phyloP scores from a whole-genome alignment of 2,888 invertebrate species.

The Adela reaumurella region DNA sequence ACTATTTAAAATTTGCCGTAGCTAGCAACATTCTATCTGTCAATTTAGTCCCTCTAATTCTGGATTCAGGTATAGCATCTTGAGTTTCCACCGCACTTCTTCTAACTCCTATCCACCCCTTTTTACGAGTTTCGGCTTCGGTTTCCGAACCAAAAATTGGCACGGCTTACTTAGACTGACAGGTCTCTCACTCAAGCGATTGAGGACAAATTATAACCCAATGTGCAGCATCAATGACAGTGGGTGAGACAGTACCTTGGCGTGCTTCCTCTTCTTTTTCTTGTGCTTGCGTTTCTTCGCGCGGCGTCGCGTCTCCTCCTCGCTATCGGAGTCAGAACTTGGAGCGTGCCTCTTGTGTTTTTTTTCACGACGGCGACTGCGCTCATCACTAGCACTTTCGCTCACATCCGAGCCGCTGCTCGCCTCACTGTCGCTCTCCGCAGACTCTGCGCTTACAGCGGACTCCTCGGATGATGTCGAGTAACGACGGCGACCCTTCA shows the following conservation, averaged over 20 bases:
- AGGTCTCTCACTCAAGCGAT: too few relatives aligned
- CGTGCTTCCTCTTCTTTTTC: slow-evolving; percentile 51
- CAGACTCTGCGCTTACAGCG: slow-evolving; percentile 31
- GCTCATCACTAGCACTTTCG: slow-evolving; percentile 37
- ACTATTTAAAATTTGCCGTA: too few relatives aligned
- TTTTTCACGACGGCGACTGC: slow-evolving; percentile 40
- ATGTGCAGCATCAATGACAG: too few relatives aligned
- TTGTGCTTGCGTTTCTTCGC: slow-evolving; percentile 48
- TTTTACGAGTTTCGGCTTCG: too few relatives aligned
- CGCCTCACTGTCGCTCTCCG: slow-evolving; percentile 41
- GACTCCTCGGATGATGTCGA: slow-evolving; percentile 25
- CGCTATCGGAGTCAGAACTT: slow-evolving; percentile 40
- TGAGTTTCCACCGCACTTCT: too few relatives aligned
- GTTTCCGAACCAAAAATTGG: too few relatives aligned
- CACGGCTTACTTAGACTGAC: slow-evolving; percentile 41
- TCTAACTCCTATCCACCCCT: too few relatives aligned
- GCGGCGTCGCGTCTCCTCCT: slow-evolving; percentile 36
- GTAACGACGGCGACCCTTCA: background rate
- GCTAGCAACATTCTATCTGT: too few relatives aligned
- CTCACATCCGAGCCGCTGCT: slow-evolving; percentile 36
- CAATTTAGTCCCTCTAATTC: too few relatives aligned
- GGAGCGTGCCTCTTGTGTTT: slow-evolving; percentile 33
- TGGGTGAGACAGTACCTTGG: slow-evolving; percentile 42
- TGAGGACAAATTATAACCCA: too few relatives aligned
- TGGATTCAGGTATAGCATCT: too few relatives aligned